Evolutionary conservation across 1,140 invertebrate species (phyloP).

Genomic region (Ganaspis sp.): DNA sequence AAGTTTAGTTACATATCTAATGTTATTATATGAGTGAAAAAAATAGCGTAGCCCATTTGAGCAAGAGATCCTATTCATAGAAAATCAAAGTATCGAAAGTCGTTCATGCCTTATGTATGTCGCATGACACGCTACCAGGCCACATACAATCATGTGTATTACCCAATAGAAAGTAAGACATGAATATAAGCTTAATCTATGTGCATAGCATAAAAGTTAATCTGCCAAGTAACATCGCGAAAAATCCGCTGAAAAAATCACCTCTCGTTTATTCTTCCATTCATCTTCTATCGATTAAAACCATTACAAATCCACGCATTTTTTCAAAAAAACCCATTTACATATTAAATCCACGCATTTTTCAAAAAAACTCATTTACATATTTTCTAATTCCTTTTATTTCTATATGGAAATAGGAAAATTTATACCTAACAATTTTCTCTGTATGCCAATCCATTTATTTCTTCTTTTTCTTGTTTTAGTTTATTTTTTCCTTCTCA

Average conservation of each 20-base stretch:
- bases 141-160: constrained; percentile 59
- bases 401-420: no score
- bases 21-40: not conserved
- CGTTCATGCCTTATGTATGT: constrained; percentile 64
- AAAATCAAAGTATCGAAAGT: constrained; percentile 63
- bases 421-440: no score
- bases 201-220: constrained; percentile 32
- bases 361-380: constrained; percentile 11
- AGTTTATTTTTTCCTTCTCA: no score
- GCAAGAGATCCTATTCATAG: constrained; percentile 37
- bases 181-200: constrained; percentile 47
- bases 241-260: not conserved
- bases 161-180: constrained; percentile 64
- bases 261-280: constrained; percentile 19
- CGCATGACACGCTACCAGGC: constrained; percentile 43
- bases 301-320: not conserved
- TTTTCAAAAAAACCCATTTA: not conserved
- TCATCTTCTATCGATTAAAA: not conserved
- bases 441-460: no score
- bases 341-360: not conserved
- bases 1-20: not conserved
- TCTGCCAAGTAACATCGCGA: not conserved
- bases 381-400: not conserved
- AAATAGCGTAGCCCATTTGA: not conserved
- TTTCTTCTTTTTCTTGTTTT: no score